A percentile compares a stretch with the other conserved stretches of the same genome.
Evolutionary conservation across 2,113 vertebrate genomes (phyloP).

Genomic region (Melanocharis versteri): DNA sequence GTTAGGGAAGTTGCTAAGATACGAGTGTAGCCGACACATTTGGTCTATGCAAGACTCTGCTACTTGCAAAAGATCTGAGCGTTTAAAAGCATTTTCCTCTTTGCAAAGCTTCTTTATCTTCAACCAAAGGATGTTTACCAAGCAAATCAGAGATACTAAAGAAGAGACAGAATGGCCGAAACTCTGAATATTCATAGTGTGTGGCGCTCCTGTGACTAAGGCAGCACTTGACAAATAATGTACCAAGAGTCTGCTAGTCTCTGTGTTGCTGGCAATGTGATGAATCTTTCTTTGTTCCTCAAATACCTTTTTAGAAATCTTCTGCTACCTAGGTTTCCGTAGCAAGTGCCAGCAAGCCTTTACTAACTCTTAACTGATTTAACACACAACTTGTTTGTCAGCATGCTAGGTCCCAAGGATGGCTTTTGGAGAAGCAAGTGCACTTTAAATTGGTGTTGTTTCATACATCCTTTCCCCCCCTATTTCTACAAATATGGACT

Average conservation of each 20-base stretch:
- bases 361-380: not conserved
- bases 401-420: not conserved
- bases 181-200: not conserved
- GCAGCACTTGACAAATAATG: conserved; percentile 28
- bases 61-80: conserved; percentile 37
- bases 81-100: conserved; percentile 52
- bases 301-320: conserved; percentile 32
- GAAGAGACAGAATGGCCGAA: conserved; percentile 30
- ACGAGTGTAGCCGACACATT: conserved; percentile 36
- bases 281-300: conserved; percentile 35
- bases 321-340: not conserved
- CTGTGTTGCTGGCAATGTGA: conserved; percentile 7
- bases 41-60: not conserved
- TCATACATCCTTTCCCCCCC: not conserved
- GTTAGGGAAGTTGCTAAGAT: conserved; percentile 68
- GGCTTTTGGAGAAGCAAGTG: not conserved
- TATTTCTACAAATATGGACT: not conserved
- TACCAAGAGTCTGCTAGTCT: conserved; percentile 36
- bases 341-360: conserved; percentile 7
- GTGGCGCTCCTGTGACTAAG: not conserved
- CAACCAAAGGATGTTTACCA: conserved; percentile 51
- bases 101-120: conserved; percentile 64
- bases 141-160: conserved; percentile 23
- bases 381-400: not conserved
- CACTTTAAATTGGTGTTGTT: not conserved